phyloP scores from a whole-genome alignment of 2,888 invertebrate species.

The Chirona hameri region DNA sequence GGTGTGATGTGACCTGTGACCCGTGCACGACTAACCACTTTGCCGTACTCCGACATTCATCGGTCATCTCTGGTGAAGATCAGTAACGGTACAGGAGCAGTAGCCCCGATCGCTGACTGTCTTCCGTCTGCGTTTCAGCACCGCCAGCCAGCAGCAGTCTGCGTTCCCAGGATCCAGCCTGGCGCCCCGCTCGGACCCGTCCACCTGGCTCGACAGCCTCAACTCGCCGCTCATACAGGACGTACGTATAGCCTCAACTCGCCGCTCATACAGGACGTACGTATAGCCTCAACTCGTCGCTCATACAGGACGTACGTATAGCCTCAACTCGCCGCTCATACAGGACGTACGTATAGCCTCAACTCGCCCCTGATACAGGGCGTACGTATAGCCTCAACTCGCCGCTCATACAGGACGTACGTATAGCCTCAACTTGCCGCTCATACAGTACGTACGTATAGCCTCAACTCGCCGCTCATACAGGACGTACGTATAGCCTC shows the following conservation, averaged over 20 bases:
- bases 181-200: slow-evolving; percentile 36
- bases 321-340: slow-evolving; percentile 88
- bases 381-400: slow-evolving; percentile 70
- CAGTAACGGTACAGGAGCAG: too few species aligned
- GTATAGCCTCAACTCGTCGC: slow-evolving; percentile 87
- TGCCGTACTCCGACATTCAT: too few species aligned
- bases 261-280: slow-evolving; percentile 79
- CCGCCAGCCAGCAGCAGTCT: not conserved
- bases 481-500: slow-evolving; percentile 73
- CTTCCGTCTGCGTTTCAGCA: not conserved
- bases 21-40: too few species aligned
- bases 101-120: too few species aligned
- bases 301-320: slow-evolving; percentile 74
- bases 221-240: slow-evolving; percentile 94
- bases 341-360: slow-evolving; percentile 73
- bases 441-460: slow-evolving; percentile 74
- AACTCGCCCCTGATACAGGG: slow-evolving; percentile 94
- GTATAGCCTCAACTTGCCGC: slow-evolving; percentile 87
- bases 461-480: slow-evolving; percentile 88
- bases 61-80: too few species aligned
- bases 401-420: slow-evolving; percentile 79
- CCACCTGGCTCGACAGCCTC: slow-evolving; percentile 70
- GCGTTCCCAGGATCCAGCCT: not conserved
- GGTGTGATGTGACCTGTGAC: too few species aligned
- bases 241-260: slow-evolving; percentile 64